Evolutionary conservation across 2,797 vertebrate genomes (phyloP).

Genomic region (Propithecus deckenii): DNA sequence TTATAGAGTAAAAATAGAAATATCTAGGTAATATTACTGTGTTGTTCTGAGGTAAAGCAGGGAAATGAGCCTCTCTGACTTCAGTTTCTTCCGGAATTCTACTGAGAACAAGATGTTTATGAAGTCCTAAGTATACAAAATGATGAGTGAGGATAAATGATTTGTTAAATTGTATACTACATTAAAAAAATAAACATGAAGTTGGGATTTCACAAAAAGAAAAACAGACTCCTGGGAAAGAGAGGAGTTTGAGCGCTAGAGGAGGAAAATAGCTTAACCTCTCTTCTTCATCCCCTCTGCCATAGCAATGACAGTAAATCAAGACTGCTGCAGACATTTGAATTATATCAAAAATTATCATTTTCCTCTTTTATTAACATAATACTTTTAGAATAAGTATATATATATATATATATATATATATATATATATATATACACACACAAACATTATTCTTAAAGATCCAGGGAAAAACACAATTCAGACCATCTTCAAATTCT

Average conservation of each 20-base stretch:
- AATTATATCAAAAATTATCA: slow-evolving; percentile 3
- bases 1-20: slow-evolving; percentile 77
- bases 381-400: neutral
- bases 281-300: neutral
- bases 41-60: neutral
- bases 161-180: neutral
- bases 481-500: slow-evolving; percentile 9
- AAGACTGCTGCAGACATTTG: neutral
- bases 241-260: neutral
- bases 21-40: slow-evolving; percentile 63
- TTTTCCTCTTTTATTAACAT: neutral
- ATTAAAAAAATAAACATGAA: slow-evolving; percentile 53
- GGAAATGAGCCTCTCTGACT: neutral
- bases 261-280: neutral
- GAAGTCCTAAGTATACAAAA: slow-evolving; percentile 1
- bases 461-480: neutral
- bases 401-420: neutral
- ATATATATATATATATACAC: neutral
- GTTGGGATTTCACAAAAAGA: neutral
- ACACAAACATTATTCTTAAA: slow-evolving; percentile 4
- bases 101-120: slow-evolving; percentile 55
- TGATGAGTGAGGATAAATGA: neutral
- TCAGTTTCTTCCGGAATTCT: slow-evolving; percentile 33
- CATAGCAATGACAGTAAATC: neutral
- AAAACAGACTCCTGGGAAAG: neutral